A percentile compares a stretch with the other conserved stretches of the same genome.
These are phyloP conservation scores for Temnothorax unifasciatus DNA, from an alignment of 2,888 invertebrate species.

Conservation along the genomic window DNA sequence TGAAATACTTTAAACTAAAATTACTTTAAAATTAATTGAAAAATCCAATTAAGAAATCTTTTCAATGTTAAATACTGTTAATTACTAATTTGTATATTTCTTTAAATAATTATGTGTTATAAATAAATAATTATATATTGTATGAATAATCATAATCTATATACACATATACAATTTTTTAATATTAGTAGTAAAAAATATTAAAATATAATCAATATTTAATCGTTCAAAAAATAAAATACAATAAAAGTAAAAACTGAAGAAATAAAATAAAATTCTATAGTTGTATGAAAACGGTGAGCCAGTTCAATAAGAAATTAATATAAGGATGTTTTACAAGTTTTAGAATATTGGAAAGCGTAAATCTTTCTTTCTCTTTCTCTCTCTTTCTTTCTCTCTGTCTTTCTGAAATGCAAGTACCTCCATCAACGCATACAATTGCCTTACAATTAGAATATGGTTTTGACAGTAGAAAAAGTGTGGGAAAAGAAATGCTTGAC, in stretches of 20 bases:
- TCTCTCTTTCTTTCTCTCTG: background rate
- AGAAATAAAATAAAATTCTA: background rate
- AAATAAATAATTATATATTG: background rate
- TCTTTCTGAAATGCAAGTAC: background rate
- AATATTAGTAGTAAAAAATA: background rate
- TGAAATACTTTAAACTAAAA: background rate
- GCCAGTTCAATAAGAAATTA: background rate
- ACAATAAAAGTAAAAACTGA: background rate
- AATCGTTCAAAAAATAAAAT: background rate
- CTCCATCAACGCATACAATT: slow-evolving; percentile 9
- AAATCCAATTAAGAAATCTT: background rate
- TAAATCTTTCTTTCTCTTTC: background rate
- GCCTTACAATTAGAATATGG: background rate
- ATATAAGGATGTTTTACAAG: too few species aligned
- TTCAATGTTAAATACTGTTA: background rate
- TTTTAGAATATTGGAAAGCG: background rate
- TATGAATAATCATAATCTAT: background rate
- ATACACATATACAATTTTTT: background rate
- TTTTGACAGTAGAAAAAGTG: slow-evolving; percentile 17
- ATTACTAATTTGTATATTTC: background rate
- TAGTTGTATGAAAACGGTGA: background rate
- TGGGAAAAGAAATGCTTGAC: background rate
- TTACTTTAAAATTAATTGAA: background rate
- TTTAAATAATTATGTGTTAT: background rate
- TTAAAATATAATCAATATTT: background rate